Percentiles rank a stretch among this genome's conserved stretches.
Evolutionary conservation across 2,888 invertebrate genomes (phyloP).

Genomic region (Priocnemis perturbator): DNA sequence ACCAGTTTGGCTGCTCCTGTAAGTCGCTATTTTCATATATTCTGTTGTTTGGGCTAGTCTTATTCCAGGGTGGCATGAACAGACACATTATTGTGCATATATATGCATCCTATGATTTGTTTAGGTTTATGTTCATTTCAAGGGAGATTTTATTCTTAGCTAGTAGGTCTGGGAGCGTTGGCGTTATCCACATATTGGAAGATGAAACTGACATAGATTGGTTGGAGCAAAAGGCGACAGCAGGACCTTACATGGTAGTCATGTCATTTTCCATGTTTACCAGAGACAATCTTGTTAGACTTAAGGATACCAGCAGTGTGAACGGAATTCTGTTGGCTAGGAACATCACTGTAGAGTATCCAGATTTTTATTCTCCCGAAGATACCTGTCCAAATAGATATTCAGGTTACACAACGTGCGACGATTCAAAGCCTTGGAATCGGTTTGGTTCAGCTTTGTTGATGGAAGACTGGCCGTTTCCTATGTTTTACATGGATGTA

Average conservation of each 20-base stretch:
- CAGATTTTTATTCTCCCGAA: constrained; percentile 77
- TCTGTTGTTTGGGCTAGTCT: too few relatives aligned
- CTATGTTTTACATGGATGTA: constrained; percentile 85
- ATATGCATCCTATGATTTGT: not conserved
- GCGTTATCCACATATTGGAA: constrained; percentile 86
- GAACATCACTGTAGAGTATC: constrained; percentile 71
- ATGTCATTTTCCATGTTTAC: constrained; percentile 82
- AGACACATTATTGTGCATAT: not conserved
- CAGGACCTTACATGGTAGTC: constrained; percentile 88
- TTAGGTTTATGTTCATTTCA: not conserved
- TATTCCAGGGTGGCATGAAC: not conserved
- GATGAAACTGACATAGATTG: constrained; percentile 83
- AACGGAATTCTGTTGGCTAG: constrained; percentile 82
- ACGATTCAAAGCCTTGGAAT: constrained; percentile 84
- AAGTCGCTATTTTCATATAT: constrained; percentile 73
- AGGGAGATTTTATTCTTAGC: constrained; percentile 77
- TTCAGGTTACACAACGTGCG: constrained; percentile 78
- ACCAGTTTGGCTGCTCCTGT: constrained; percentile 97
- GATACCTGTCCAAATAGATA: constrained; percentile 89
- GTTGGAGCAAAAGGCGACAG: constrained; percentile 83
- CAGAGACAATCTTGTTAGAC: constrained; percentile 76
- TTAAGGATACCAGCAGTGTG: constrained; percentile 78
- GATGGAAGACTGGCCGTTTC: constrained; percentile 89
- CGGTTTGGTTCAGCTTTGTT: constrained; percentile 85
- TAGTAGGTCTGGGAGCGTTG: constrained; percentile 86